phyloP scores from a whole-genome alignment of 2,113 vertebrate species.

The Papio anubis region DNA sequence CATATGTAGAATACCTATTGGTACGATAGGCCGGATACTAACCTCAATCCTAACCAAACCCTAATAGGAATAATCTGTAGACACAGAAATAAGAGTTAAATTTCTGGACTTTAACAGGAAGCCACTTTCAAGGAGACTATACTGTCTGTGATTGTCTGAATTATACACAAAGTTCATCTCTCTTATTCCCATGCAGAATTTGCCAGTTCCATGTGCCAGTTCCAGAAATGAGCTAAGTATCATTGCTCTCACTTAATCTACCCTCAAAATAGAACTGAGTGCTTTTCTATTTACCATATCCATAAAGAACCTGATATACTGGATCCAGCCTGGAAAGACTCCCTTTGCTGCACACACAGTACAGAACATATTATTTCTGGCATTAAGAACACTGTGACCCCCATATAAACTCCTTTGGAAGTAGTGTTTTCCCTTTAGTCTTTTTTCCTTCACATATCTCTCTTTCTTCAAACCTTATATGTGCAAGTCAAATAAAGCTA shows the following conservation, averaged over 20 bases:
- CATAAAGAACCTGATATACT: neutral
- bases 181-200: neutral
- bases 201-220: neutral
- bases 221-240: conserved; percentile 33
- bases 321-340: neutral
- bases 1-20: neutral
- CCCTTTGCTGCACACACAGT: neutral
- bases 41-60: neutral
- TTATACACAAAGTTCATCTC: neutral
- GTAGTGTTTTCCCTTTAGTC: neutral
- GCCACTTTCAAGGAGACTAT: neutral
- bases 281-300: neutral
- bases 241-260: conserved; percentile 5
- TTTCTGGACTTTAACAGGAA: neutral
- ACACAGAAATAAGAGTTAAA: neutral
- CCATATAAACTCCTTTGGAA: neutral
- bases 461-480: neutral
- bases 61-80: neutral
- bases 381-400: neutral
- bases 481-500: conserved; percentile 9
- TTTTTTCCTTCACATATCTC: neutral
- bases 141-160: neutral
- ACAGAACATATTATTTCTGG: neutral
- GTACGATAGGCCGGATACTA: neutral
- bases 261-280: neutral